A percentile compares a stretch with the other conserved stretches of the same genome.
These are phyloP conservation scores for Philhelius pedissequus DNA, from an alignment of 2,888 invertebrate species.

Conservation along the genomic window DNA sequence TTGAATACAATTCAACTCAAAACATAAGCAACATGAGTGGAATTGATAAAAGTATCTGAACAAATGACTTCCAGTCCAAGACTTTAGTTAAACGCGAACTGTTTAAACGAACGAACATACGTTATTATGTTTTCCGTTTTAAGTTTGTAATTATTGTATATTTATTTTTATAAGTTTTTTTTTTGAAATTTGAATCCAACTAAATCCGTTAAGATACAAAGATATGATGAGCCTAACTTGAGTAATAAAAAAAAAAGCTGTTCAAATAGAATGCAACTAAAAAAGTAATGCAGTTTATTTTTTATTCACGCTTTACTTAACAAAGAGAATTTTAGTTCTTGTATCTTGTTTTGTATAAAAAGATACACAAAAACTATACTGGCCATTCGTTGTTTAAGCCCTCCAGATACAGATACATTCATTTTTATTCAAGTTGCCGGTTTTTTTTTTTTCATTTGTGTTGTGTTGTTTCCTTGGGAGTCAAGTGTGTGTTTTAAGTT, in stretches of 20 bases:
- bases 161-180: neutral
- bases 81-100: conserved; percentile 68
- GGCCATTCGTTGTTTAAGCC: neutral
- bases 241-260: neutral
- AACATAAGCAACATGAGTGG: conserved; percentile 64
- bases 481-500: conserved; percentile 45
- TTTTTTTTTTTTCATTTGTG: conserved; percentile 28
- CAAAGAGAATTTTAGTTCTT: conserved; percentile 53
- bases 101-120: conserved; percentile 65
- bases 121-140: conserved; percentile 63
- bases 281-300: neutral
- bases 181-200: conserved; percentile 1
- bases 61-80: conserved; percentile 52
- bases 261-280: conserved; percentile 6
- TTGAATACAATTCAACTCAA: conserved; percentile 20
- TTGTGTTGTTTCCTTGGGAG: conserved; percentile 5
- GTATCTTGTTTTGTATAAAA: neutral
- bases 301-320: conserved; percentile 48
- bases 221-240: neutral
- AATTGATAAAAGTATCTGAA: conserved; percentile 65
- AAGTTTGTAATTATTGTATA: conserved; percentile 24
- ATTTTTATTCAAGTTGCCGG: conserved; percentile 37
- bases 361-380: conserved; percentile 29
- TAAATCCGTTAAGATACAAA: conserved; percentile 23
- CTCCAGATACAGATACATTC: conserved; percentile 54